phyloP scores from a whole-genome alignment of 2,888 invertebrate species.

The Lasioglossum malachurum region DNA sequence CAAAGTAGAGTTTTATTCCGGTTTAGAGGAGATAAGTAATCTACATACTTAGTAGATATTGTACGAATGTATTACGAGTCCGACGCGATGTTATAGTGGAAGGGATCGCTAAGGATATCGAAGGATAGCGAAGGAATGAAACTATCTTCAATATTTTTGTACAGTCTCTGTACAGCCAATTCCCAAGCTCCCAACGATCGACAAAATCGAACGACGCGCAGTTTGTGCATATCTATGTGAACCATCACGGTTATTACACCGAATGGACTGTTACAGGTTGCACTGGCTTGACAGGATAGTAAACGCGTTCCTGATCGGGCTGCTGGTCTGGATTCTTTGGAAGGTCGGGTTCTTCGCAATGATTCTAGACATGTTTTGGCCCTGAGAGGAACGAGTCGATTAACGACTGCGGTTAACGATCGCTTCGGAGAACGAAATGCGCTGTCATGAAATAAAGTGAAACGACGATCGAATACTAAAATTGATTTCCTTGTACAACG shows the following conservation, averaged over 20 bases:
- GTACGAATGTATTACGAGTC: too few relatives aligned
- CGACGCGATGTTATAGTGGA: too few relatives aligned
- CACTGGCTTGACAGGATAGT: conserved; percentile 76
- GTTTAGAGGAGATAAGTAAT: too few relatives aligned
- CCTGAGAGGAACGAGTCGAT: background rate
- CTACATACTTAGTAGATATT: too few relatives aligned
- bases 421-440: background rate
- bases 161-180: background rate
- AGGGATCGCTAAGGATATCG: too few relatives aligned
- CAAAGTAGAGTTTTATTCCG: too few relatives aligned
- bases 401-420: background rate
- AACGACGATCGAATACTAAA: background rate
- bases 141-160: too few relatives aligned
- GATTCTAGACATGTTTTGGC: background rate
- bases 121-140: too few relatives aligned
- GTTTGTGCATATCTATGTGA: background rate
- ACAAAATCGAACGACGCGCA: background rate
- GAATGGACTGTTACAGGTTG: conserved; percentile 78
- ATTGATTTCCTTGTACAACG: background rate
- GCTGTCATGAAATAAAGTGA: background rate
- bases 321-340: conserved; percentile 60
- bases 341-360: background rate
- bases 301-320: conserved; percentile 58
- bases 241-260: too few relatives aligned
- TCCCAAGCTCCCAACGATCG: background rate